These are phyloP conservation scores for Cordylochernes scorpioides DNA, from an alignment of 2,888 invertebrate genomes.

Conservation along the genomic window DNA sequence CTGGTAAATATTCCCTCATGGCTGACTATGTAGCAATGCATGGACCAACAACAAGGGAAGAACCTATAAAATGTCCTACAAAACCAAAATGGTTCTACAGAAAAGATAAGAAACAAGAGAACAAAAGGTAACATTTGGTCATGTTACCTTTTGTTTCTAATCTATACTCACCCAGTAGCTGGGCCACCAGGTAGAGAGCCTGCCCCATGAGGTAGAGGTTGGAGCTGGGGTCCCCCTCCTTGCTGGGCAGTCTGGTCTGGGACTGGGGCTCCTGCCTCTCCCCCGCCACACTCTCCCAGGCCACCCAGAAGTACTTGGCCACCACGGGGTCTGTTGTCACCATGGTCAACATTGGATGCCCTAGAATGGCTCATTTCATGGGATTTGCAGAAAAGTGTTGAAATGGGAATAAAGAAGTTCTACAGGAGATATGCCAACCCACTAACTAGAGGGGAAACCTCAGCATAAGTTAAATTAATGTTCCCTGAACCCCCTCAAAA, in stretches of 20 bases:
- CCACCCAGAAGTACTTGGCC: slow-evolving; percentile 69
- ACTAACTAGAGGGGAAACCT: too few species aligned
- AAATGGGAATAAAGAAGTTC: too few species aligned
- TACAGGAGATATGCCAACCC: too few species aligned
- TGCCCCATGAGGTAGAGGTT: slow-evolving; percentile 75
- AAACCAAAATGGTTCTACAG: slow-evolving; percentile 1
- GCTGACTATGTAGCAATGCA: too few species aligned
- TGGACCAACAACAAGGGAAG: background rate
- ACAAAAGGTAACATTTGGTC: background rate
- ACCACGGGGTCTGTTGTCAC: slow-evolving; percentile 46
- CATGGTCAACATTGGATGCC: too few species aligned
- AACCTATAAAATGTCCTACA: background rate
- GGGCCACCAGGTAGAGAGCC: slow-evolving; percentile 74
- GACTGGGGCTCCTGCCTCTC: slow-evolving; percentile 43
- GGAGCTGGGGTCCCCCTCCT: slow-evolving; percentile 27
- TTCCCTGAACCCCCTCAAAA: too few species aligned
- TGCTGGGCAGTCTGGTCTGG: slow-evolving; percentile 34
- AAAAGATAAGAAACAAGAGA: too few species aligned
- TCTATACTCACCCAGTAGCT: slow-evolving; percentile 36
- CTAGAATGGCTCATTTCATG: too few species aligned
- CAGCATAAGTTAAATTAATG: too few species aligned
- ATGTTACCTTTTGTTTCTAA: too few species aligned
- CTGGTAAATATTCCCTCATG: too few species aligned
- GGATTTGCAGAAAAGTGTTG: too few species aligned
- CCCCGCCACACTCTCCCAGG: slow-evolving; percentile 38